Base-by-base conservation (phyloP, 2,113 vertebrate genomes). In the Pelecanoides urinatrix region DNA sequence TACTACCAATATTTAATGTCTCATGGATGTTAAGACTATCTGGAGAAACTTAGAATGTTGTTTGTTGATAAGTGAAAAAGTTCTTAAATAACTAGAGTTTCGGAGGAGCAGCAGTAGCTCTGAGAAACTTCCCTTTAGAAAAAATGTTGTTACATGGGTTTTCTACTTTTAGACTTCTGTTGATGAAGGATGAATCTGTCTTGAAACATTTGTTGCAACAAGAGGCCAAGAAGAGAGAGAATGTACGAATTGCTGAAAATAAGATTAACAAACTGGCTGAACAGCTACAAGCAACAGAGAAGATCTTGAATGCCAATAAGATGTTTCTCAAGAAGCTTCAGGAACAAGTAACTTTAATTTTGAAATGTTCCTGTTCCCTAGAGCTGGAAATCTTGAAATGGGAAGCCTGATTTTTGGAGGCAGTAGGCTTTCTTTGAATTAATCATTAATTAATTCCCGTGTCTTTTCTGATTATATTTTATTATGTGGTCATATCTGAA, bases 211-310 rank as follows among this genome's bases (percentile, higher is more conserved):
- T 99, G 34, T 95, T 99, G 50, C 98, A 99, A 49, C 99, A 99
- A 98, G 99, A 99, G 95, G 98, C 98, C 76, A 99, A 98, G 97
- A 99, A 99, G 95, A 98, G 98, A 36, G 99, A 99, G 94, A 98
- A 98, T 18, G 98, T 99, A 94, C 98, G 98, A 86, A 98, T 98
- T 45, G 98, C 99, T 11, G 99, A 99, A 97, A 97, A 98, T 61
- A 99, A 99, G 88, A 98, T 99, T 84, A 94, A 96, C 90, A 98
- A 98, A 85, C 98, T 99, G 59, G 98, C 98, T 29, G 99, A 99
- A 86, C 99, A 99, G 96, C 98, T 99, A 53, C 98, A 98, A 94
- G 99, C 99, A 38, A 98, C 99, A 0, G 99, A 99, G 96, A 99
- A 99, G 97, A 98, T 99, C 45, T 98, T 98, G 38, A 98, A 89